Conservation (phyloP, 2,888 invertebrate genomes). For the Microctonus aethiopoides region DNA sequence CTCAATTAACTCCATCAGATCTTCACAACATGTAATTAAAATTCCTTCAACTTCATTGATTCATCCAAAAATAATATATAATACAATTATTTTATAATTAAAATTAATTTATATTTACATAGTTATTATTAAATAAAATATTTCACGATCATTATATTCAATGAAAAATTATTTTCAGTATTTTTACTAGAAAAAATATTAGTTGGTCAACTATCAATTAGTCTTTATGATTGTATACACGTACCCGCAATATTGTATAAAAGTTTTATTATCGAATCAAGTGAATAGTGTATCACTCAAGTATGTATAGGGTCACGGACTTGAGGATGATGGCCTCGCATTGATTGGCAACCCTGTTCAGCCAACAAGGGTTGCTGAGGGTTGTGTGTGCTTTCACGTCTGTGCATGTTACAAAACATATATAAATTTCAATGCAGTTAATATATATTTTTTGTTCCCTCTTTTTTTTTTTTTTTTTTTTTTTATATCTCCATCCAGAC, state of each 20-base stretch:
- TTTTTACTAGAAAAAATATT: no score
- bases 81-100: no score
- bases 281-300: conserved; percentile 33
- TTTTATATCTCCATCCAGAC: background rate
- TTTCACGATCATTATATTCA: no score
- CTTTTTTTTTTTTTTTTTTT: background rate
- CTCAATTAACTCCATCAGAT: no score
- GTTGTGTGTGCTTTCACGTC: conserved; percentile 22
- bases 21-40: background rate
- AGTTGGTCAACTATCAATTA: background rate
- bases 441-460: background rate
- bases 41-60: no score
- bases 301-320: conserved; percentile 42
- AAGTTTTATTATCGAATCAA: background rate
- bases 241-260: background rate
- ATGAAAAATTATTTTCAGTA: no score
- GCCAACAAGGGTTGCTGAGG: conserved; percentile 50
- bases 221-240: background rate
- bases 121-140: no score
- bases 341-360: conserved; percentile 57
- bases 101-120: no score
- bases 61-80: no score
- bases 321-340: conserved; percentile 62
- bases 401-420: background rate
- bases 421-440: background rate